These are phyloP conservation scores for Eutrigla gurnardus DNA, from an alignment of 2,797 vertebrate species.

Conservation along the genomic window DNA sequence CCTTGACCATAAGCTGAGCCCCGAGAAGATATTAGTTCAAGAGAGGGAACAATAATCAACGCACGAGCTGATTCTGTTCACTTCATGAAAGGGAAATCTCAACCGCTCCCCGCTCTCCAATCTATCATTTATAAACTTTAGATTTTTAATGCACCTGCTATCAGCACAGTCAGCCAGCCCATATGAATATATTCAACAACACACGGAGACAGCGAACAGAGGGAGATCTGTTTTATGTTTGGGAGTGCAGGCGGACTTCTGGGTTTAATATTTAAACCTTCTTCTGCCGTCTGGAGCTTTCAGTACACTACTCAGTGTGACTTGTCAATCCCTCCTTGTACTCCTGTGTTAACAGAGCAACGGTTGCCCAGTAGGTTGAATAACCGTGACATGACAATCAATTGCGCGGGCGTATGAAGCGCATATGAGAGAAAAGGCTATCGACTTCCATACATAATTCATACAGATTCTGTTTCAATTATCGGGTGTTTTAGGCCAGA, in stretches of 20 bases:
- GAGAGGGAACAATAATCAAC: conserved; percentile 62
- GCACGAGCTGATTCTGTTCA: conserved; percentile 49
- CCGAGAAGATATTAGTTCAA: conserved; percentile 61
- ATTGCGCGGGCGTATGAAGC: conserved; percentile 36
- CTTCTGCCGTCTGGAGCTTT: conserved; percentile 48
- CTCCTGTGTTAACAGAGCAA: conserved; percentile 55
- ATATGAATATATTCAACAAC: conserved; percentile 81
- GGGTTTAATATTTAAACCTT: conserved; percentile 80
- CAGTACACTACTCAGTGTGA: conserved; percentile 40
- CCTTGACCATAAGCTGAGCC: conserved; percentile 63
- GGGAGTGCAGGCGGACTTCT: conserved; percentile 56
- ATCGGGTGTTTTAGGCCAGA: conserved; percentile 32
- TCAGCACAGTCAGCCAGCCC: conserved; percentile 64
- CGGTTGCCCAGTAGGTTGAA: conserved; percentile 28
- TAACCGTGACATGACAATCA: conserved; percentile 60
- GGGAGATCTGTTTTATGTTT: conserved; percentile 77
- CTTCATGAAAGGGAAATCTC: conserved; percentile 64
- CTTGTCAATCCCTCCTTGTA: conserved; percentile 44
- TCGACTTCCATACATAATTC: conserved; percentile 47
- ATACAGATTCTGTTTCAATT: conserved; percentile 49
- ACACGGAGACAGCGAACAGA: conserved; percentile 60
- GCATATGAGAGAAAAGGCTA: conserved; percentile 18
- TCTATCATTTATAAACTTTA: conserved; percentile 78
- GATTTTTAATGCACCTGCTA: conserved; percentile 75
- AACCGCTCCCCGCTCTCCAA: conserved; percentile 58